Base-by-base conservation (phyloP, 2,888 invertebrate species). In the Euzophera pinguis region DNA sequence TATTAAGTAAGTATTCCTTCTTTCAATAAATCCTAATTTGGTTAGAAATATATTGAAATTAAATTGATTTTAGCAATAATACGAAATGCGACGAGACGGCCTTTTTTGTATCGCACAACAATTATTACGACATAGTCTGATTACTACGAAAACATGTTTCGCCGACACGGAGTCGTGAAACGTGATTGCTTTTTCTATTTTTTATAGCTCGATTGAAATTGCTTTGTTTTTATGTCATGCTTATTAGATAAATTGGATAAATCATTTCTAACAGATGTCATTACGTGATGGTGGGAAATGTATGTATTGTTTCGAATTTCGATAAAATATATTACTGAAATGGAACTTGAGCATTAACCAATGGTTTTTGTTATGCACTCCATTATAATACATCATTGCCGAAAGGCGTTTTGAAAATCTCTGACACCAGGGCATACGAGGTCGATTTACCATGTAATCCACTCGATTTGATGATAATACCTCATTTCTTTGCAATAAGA, bases 91-190 rank as follows among this genome's bases (percentile, higher is more conserved):
- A 34, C 37, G 22, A 45, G 6, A 22, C 22, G 39, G n/a, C n/a
- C n/a, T 22, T 68, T 78, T 79, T 78, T 81, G 74, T 78, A 67
- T 64, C 64, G 61, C 63, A 67, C 72, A 73, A 67, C 67, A 70
- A 81, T 86, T 78, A 83, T 78, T 77, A 73, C 77, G 85, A 82
- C 81, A 78, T 88, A 88, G 67, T 87, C 85, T 84, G 79, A 79
- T 88, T 81, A 84, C 80, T 71, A 69, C 73, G 79, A 70, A 78
- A 80, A 82, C 74, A 75, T 65, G 73, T 67, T 77, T 55, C 57
- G 58, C 59, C 54, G 54, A 32, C 56, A 60, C 60, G 55, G 47
- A 52, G 52, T 47, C 51, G 52, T 57, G 59, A 59, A 22, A 60
- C 63, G 60, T 57, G 49, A 41, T 41, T 37, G 47, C 47, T 51